phyloP scores from a whole-genome alignment of 2,113 vertebrate species.

The Cephalopterus ornatus region DNA sequence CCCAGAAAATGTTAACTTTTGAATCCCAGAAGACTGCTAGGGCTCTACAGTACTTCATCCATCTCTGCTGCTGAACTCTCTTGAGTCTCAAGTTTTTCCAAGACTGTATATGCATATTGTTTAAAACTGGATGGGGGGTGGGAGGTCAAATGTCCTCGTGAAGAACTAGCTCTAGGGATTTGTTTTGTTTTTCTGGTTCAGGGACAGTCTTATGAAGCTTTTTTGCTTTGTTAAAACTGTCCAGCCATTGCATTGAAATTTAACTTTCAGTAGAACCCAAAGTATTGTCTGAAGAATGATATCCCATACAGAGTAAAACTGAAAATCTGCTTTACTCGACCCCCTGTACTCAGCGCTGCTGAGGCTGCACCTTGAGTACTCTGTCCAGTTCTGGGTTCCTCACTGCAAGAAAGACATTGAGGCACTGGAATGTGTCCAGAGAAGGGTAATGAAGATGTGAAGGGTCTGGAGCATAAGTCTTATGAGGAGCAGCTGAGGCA shows the following conservation, averaged over 20 bases:
- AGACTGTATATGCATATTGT: background rate
- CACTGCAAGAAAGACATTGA: background rate
- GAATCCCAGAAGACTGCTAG: background rate
- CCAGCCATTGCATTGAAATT: background rate
- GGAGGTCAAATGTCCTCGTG: background rate
- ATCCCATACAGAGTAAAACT: background rate
- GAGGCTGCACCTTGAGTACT: accelerated
- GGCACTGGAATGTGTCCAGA: background rate
- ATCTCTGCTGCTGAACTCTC: background rate
- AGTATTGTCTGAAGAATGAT: background rate
- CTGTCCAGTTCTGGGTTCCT: background rate
- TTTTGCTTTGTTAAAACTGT: background rate
- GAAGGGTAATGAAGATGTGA: accelerated
- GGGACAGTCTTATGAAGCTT: accelerated
- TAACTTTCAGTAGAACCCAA: background rate
- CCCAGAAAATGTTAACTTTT: background rate
- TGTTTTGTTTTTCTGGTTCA: background rate
- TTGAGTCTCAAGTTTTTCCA: background rate
- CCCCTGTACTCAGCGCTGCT: background rate
- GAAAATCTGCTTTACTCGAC: background rate
- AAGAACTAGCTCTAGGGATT: background rate
- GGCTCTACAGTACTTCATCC: background rate
- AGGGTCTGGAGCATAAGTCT: background rate
- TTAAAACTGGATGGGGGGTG: background rate
- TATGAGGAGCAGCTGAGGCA: background rate